Evolutionary conservation across 2,888 invertebrate species (phyloP).

Genomic region (Apodemia hepburni): DNA sequence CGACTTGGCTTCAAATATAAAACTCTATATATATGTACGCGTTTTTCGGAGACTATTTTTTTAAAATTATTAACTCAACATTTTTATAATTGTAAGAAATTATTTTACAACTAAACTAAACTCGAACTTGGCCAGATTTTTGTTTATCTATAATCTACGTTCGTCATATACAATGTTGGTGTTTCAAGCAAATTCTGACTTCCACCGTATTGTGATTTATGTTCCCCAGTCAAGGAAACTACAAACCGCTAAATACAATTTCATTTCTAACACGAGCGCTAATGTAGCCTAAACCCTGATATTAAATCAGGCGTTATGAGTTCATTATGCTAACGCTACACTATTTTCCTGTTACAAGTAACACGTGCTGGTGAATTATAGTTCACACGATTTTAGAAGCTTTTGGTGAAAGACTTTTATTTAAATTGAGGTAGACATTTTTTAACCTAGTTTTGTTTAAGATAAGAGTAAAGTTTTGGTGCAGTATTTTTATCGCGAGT

Average conservation of each 20-base stretch:
- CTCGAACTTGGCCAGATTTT: neutral
- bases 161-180: neutral
- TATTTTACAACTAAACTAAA: neutral
- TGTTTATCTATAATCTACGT: conserved; percentile 4
- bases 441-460: too few species aligned
- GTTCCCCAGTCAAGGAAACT: conserved; percentile 15
- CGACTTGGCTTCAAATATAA: too few species aligned
- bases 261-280: conserved; percentile 32
- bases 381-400: conserved; percentile 27
- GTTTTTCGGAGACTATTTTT: neutral
- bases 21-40: too few species aligned
- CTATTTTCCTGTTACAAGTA: conserved; percentile 32
- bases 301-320: conserved; percentile 57
- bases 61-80: neutral
- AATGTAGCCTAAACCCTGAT: conserved; percentile 45
- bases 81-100: neutral
- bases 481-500: too few species aligned
- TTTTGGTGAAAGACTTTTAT: conserved; percentile 2
- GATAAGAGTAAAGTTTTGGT: neutral
- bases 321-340: conserved; percentile 54
- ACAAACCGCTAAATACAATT: conserved; percentile 33
- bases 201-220: conserved; percentile 17
- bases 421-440: neutral
- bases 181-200: conserved; percentile 15
- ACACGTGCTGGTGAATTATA: conserved; percentile 35